A percentile compares a stretch with the other conserved stretches of the same genome.
Conservation (phyloP, 2,797 vertebrate genomes). For the Chaetodon trifasciatus region DNA sequence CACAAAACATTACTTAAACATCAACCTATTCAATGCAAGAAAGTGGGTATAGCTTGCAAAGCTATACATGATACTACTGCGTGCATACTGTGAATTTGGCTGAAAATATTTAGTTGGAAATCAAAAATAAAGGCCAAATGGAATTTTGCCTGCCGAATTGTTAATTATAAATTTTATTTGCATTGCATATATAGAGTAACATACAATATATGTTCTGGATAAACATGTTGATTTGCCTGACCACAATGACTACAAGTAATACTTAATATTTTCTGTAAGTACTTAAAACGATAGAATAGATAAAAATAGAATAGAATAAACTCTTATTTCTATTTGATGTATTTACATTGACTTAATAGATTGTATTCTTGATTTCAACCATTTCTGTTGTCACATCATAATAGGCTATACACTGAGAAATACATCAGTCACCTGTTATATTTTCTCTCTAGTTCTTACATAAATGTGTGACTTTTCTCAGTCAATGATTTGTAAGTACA, state of each 20-base stretch:
- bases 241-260: neutral
- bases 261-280: neutral
- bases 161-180: neutral
- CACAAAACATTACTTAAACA: neutral
- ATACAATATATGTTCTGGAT: neutral
- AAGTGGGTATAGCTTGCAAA: neutral
- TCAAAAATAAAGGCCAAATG: neutral
- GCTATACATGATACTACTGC: no score
- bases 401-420: neutral
- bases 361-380: neutral
- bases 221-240: neutral
- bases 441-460: neutral
- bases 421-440: neutral
- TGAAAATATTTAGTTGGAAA: neutral
- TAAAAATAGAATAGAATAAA: no score
- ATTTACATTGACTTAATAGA: neutral
- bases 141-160: neutral
- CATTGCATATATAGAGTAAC: neutral
- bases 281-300: no score
- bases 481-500: slow-evolving; percentile 35
- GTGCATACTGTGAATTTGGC: no score
- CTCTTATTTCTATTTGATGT: neutral
- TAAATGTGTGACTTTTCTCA: neutral
- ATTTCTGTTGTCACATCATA: neutral
- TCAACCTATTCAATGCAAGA: no score